Conservation (phyloP, 2,797 vertebrate genomes). For the Podargus strigoides region DNA sequence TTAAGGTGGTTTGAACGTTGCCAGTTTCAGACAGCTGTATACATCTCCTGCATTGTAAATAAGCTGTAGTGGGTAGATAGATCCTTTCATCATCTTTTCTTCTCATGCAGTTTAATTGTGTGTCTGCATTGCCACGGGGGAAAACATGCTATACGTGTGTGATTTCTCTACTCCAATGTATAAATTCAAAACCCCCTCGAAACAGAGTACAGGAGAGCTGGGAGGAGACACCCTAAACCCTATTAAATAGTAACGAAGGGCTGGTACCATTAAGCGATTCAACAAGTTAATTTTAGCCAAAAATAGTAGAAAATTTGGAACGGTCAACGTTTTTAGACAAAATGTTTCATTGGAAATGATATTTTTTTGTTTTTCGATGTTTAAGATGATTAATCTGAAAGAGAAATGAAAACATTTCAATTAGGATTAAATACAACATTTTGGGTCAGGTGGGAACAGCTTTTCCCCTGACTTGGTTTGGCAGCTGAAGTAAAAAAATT, state of each 20-base stretch:
- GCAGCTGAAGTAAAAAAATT: conserved; percentile 48
- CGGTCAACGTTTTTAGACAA: conserved; percentile 40
- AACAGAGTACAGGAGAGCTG: neutral
- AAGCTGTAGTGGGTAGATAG: neutral
- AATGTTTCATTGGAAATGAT: conserved; percentile 54
- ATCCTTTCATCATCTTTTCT: neutral
- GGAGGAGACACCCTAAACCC: neutral
- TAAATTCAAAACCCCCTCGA: neutral
- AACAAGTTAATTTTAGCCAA: conserved; percentile 42
- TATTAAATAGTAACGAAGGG: neutral
- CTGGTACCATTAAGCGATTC: neutral
- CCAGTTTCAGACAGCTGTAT: neutral
- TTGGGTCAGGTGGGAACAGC: conserved; percentile 62
- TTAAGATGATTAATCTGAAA: conserved; percentile 60
- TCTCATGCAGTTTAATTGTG: neutral
- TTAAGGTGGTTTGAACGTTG: neutral
- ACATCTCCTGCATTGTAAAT: neutral
- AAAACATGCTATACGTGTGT: neutral
- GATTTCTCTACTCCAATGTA: neutral
- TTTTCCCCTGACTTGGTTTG: conserved; percentile 52
- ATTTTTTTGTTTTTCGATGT: conserved; percentile 55
- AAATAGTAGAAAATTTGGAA: conserved; percentile 48
- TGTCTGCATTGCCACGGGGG: neutral
- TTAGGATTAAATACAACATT: conserved; percentile 53
- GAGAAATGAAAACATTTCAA: conserved; percentile 58